phyloP scores from a whole-genome alignment of 2,888 invertebrate genomes.

The Tuta absoluta region DNA sequence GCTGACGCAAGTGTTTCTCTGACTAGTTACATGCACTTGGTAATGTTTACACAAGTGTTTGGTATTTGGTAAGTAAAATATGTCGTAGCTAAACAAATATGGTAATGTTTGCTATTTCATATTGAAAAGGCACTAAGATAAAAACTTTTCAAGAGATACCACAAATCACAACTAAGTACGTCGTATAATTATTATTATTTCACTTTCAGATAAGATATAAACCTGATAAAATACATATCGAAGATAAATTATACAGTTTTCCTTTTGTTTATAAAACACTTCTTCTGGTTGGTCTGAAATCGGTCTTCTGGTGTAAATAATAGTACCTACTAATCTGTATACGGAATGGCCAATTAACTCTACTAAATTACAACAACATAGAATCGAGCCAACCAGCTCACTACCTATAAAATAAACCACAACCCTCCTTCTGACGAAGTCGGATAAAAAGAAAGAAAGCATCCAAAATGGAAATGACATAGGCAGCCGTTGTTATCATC shows the following conservation, averaged over 20 bases:
- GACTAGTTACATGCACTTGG: constrained; percentile 3
- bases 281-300: no score
- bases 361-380: not conserved
- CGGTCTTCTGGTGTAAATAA: not conserved
- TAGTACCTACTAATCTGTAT: not conserved
- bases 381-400: no score
- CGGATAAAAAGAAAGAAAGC: not conserved
- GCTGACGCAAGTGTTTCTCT: not conserved
- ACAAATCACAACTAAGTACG: not conserved
- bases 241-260: no score
- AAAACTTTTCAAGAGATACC: not conserved
- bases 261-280: no score
- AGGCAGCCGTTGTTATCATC: not conserved
- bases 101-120: constrained; percentile 10
- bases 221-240: no score
- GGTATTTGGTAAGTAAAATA: not conserved
- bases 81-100: constrained; percentile 10
- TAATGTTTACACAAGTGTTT: not conserved
- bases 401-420: no score
- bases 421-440: no score
- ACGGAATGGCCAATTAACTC: constrained; percentile 1
- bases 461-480: not conserved
- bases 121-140: not conserved
- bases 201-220: no score
- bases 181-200: no score